These are phyloP conservation scores for Trematocara stigmaticum DNA, from an alignment of 2,113 vertebrate genomes.

Conservation along the genomic window DNA sequence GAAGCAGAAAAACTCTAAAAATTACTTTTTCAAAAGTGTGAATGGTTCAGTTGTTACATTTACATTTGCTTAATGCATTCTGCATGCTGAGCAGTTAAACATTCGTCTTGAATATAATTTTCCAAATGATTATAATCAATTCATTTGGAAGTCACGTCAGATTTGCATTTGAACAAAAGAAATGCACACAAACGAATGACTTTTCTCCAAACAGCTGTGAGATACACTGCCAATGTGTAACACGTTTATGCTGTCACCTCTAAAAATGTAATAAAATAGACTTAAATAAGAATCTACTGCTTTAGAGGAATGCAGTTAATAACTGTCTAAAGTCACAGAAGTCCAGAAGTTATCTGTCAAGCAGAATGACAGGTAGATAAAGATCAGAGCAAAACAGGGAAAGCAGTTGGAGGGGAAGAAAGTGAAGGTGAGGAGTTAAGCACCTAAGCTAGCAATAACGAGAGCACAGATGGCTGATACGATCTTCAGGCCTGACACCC, in stretches of 20 bases:
- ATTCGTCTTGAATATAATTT: slow-evolving; percentile 40
- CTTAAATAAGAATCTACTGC: background rate
- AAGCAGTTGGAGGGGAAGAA: background rate
- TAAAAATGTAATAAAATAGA: background rate
- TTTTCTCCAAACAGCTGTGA: slow-evolving; percentile 23
- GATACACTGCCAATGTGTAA: background rate
- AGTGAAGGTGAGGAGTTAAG: slow-evolving; percentile 39
- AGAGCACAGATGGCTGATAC: slow-evolving; percentile 25
- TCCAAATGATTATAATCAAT: slow-evolving; percentile 40
- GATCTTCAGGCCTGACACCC: slow-evolving; percentile 29
- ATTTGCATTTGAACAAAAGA: slow-evolving; percentile 47
- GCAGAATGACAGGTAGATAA: slow-evolving; percentile 31
- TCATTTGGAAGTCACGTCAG: slow-evolving; percentile 40
- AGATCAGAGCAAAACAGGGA: slow-evolving; percentile 31
- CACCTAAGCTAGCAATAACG: slow-evolving; percentile 25
- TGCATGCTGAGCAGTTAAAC: slow-evolving; percentile 23
- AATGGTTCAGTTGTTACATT: slow-evolving; percentile 41
- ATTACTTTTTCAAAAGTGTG: slow-evolving; percentile 13
- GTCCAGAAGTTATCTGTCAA: slow-evolving; percentile 2
- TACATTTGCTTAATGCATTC: slow-evolving; percentile 28
- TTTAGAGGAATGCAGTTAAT: background rate
- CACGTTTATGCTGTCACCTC: background rate
- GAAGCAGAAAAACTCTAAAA: slow-evolving; percentile 31
- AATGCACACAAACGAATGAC: background rate
- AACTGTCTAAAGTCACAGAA: slow-evolving; percentile 12